Conservation (phyloP, 2,797 vertebrate genomes). For the Pseudochromis fuscus region DNA sequence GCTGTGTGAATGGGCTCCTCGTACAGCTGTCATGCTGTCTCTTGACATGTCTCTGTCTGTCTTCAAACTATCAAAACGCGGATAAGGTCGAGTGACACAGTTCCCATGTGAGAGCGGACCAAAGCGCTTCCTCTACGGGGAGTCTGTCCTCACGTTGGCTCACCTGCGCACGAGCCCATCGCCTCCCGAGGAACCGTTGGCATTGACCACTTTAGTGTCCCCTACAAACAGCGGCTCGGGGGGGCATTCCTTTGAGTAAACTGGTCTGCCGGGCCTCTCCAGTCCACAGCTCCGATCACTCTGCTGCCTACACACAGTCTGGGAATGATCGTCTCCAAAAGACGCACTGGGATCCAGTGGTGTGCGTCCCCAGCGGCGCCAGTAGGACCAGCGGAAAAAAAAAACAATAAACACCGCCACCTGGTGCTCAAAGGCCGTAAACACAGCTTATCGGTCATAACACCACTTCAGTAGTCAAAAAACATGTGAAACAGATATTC, state of each 20-base stretch:
- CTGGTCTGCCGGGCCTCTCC: background rate
- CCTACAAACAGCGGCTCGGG: background rate
- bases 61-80: slow-evolving; percentile 48
- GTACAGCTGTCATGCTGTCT: slow-evolving; percentile 77
- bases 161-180: slow-evolving; percentile 73
- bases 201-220: slow-evolving; percentile 40
- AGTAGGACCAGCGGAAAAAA: fast-evolving
- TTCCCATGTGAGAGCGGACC: slow-evolving; percentile 58
- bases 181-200: slow-evolving; percentile 31
- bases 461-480: background rate
- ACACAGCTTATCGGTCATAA: background rate
- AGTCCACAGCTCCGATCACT: slow-evolving; percentile 18
- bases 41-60: slow-evolving; percentile 68
- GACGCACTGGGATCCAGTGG: slow-evolving; percentile 16
- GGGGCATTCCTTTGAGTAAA: slow-evolving; percentile 24
- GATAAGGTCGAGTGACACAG: slow-evolving; percentile 22
- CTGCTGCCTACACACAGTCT: slow-evolving; percentile 36
- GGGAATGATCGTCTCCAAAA: slow-evolving; percentile 50
- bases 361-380: slow-evolving; percentile 6
- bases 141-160: slow-evolving; percentile 69
- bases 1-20: slow-evolving; percentile 65
- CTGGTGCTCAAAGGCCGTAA: slow-evolving; percentile 20
- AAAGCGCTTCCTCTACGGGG: slow-evolving; percentile 25
- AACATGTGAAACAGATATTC: background rate
- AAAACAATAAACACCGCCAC: slow-evolving; percentile 34